Percentiles rank a stretch among this genome's conserved stretches.
Evolutionary conservation across 1,140 invertebrate genomes (phyloP).

Genomic region (Cataglyphis hispanica): DNA sequence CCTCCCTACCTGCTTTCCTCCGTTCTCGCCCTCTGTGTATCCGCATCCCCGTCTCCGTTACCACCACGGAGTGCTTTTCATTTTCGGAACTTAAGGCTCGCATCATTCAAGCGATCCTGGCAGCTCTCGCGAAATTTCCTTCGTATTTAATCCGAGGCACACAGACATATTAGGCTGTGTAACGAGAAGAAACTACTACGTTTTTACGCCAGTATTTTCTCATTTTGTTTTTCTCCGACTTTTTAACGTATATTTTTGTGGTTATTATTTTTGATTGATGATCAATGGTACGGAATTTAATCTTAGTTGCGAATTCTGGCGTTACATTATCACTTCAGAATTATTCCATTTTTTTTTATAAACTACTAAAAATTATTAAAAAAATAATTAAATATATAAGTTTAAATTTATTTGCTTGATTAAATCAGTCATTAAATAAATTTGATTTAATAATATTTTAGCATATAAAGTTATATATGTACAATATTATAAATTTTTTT

Average conservation of each 20-base stretch:
- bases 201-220: neutral
- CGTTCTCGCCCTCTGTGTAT: neutral
- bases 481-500: neutral
- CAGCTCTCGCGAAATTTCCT: conserved; percentile 49
- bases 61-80: conserved; percentile 47
- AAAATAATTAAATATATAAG: neutral
- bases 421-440: neutral
- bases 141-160: conserved; percentile 44
- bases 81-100: conserved; percentile 56
- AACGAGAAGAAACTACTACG: conserved; percentile 45
- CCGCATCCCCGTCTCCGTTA: conserved; percentile 25
- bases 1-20: neutral
- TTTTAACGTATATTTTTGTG: conserved; percentile 32
- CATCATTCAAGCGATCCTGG: conserved; percentile 54
- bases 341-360: neutral
- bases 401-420: neutral
- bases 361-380: neutral
- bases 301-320: neutral
- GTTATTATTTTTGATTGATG: conserved; percentile 26
- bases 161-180: conserved; percentile 30
- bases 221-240: neutral
- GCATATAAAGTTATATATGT: neutral
- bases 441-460: neutral
- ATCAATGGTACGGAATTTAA: neutral
- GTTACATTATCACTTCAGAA: conserved; percentile 20